Base-by-base conservation (phyloP, 2,888 invertebrate genomes). In the Liposcelis brunnea region DNA sequence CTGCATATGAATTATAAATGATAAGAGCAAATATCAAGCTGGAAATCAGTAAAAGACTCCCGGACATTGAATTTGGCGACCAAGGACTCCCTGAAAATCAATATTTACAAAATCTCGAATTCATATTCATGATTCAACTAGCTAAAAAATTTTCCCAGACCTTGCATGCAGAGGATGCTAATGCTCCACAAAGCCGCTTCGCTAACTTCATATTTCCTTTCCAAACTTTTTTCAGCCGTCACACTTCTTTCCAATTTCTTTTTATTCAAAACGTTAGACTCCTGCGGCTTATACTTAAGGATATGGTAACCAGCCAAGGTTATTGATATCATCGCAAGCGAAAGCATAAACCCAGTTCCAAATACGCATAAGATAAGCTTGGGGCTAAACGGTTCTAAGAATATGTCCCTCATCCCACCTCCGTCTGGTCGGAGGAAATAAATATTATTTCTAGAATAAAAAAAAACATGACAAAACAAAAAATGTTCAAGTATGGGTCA, bases 111-210 rank as follows among this genome's bases (percentile, higher is more conserved):
- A 40, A 37, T 7, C 10, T 15, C 12, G 40, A 32, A 32, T 10
- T 40, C 6, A 14, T 16, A 40, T 7, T 14, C 11, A 40, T 5
- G 7, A 40, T 5, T 3, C 40, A 6, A 18, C 21, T 34, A 18
- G 1, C 14, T 11, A 11, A 2, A 2, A 12, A 44, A 16, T 14
- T 48, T 7, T 15, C 43, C 26, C 35, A 31, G 49, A 74, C 75
- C 76, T 69, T 77, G 76, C 61, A 75, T 75, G 53, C 72, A 74
- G 51, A 76, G 66, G 51, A 77, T 71, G 44, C 74, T 73, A 26
- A 71, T 66, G 11, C 72, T 71, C 74, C 75, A 76, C 36, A 76
- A 59, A 1, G 72, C 55, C 1, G 74, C 71, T 51, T 76, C 75
- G 0, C 69, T 66, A 18, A 67, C 64, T 3, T 59, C 59, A 38